Conservation (phyloP, 2,888 invertebrate genomes). For the Thecocarcelia acutangulata region DNA sequence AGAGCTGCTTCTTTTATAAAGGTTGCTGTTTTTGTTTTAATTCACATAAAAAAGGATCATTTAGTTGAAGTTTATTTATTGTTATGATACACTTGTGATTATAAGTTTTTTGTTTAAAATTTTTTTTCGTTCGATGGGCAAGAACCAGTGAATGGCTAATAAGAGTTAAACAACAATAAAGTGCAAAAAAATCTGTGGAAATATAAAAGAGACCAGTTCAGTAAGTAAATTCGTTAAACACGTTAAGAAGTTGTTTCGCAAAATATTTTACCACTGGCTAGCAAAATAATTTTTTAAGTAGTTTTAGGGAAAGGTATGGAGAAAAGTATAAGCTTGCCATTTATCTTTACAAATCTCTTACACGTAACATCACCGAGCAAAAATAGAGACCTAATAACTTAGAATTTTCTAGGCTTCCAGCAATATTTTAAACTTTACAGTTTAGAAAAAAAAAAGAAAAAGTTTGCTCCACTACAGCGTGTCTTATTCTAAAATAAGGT, state of each 20-base stretch:
- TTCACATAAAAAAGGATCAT: constrained; percentile 67
- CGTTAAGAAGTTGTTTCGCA: not conserved
- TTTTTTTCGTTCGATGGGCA: constrained; percentile 8
- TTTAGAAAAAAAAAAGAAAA: no score
- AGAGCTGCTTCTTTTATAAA: constrained; percentile 2
- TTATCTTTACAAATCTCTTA: no score
- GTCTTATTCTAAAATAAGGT: no score
- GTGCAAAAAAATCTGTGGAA: not conserved
- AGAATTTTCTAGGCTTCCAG: no score
- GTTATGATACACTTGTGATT: constrained; percentile 70
- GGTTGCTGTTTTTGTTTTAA: constrained; percentile 41
- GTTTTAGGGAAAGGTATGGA: no score
- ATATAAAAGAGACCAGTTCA: constrained; percentile 25
- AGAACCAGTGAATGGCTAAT: constrained; percentile 36
- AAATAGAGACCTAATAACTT: no score
- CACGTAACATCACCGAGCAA: no score
- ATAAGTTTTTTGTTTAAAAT: constrained; percentile 35
- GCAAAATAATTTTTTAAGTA: not conserved
- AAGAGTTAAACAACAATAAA: not conserved
- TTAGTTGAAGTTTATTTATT: constrained; percentile 73
- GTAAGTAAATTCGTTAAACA: not conserved
- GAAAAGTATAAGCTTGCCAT: no score
- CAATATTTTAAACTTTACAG: no score
- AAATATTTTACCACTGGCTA: not conserved
- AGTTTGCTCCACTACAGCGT: no score